Evolutionary conservation across 1,140 invertebrate genomes (phyloP), one percentile per base, ranked within the genome.

Genomic region (Caerostris darwini): DNA sequence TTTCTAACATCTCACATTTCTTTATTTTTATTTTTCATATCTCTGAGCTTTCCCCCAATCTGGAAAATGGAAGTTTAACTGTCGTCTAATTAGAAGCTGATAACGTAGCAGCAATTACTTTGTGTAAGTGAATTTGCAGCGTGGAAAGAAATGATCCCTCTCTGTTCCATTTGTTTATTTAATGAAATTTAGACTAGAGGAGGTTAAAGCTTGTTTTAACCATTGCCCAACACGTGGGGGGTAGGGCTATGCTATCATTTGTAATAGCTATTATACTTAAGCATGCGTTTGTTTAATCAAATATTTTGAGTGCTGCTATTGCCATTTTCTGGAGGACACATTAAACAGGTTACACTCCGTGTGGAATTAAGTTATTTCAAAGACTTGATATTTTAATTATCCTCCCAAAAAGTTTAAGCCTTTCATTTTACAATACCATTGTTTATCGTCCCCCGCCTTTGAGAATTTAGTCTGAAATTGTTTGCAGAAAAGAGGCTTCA

Each of bases 81-180:
- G 85, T 58, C 57, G 85, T 58, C 85, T 86, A 86, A 86, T 86
- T 86, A 86, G 85, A 58, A 86, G 85, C 85, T 86, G 85, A 86
- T 86, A 86, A 86, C 85, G 58, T n/a, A 58, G 61, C 10, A 34
- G 85, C 85, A 86, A 86, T 86, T 86, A 86, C 19, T 58, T 59
- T 50, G 7, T 59, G 14, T 56, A 83, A 83, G 82, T 83, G 82
- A 58, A 83, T 83, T 83, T 83, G 54, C 56, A 7, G n/a, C 7
- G n/a, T 56, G 69, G 8, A 17, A 83, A 58, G n/a, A 58, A 83
- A 83, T 8, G 17, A 5, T 71, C 19, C 57, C 56, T 8, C 14
- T 83, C 82, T 56, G 56, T 83, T 83, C 17, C 54, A 5, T 53
- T 71, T 77, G 71, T 77, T 19, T 50, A 77, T 77, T 71, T 77